These are phyloP conservation scores for Rhopalosiphum padi DNA, from an alignment of 1,140 invertebrate genomes.

Conservation along the genomic window DNA sequence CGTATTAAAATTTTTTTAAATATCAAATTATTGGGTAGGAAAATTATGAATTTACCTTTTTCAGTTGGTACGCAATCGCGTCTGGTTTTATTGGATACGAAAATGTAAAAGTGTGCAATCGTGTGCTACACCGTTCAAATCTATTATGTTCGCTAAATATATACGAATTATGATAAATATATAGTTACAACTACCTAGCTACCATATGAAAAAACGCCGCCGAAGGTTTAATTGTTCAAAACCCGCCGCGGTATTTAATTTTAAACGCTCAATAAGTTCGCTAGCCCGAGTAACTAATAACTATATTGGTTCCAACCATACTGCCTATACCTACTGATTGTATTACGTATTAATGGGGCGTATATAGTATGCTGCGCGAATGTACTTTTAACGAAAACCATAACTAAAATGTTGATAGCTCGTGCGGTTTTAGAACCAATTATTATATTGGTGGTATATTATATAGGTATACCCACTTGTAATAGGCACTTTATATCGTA, in stretches of 20 bases:
- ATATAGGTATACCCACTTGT: neutral
- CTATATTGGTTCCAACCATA: neutral
- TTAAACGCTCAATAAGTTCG: conserved; percentile 8
- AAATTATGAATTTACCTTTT: neutral
- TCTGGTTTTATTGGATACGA: neutral
- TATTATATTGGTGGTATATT: neutral
- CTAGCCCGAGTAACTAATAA: neutral
- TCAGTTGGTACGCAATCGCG: neutral
- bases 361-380: neutral
- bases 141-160: neutral
- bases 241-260: neutral
- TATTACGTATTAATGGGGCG: neutral
- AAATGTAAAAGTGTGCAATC: neutral
- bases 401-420: conserved; percentile 27
- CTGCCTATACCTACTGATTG: neutral
- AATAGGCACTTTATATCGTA: neutral
- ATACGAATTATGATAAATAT: conserved; percentile 1
- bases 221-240: conserved; percentile 1
- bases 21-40: neutral
- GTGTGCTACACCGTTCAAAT: neutral
- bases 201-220: neutral
- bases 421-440: neutral
- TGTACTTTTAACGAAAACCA: neutral
- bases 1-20: neutral
- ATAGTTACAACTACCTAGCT: no score